These are phyloP conservation scores for Sesamia inferens DNA, from an alignment of 2,888 invertebrate species.

Conservation along the genomic window DNA sequence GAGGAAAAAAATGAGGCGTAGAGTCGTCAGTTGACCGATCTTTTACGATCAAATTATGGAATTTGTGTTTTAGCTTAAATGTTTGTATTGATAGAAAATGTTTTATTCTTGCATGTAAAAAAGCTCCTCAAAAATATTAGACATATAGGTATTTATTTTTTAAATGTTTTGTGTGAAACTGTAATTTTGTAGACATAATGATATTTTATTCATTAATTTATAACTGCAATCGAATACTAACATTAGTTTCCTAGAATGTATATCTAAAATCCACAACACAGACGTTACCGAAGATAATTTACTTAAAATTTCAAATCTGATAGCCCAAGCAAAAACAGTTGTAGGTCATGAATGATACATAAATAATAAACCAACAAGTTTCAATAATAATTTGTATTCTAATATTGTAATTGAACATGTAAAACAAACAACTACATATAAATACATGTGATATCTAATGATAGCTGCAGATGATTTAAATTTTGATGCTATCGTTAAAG, in stretches of 20 bases:
- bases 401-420: constrained; percentile 45
- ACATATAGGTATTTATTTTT: too few relatives aligned
- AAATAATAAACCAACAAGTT: constrained; percentile 23
- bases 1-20: constrained; percentile 4
- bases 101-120: not conserved
- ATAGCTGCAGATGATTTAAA: constrained; percentile 40
- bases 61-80: not conserved
- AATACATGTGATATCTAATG: constrained; percentile 11
- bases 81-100: not conserved
- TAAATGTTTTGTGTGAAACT: not conserved
- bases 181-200: not conserved
- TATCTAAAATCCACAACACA: not conserved
- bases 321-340: not conserved
- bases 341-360: constrained; percentile 32
- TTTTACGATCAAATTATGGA: not conserved
- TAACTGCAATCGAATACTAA: not conserved
- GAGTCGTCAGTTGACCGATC: not conserved
- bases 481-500: constrained; percentile 40
- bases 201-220: not conserved
- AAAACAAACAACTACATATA: constrained; percentile 35
- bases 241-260: not conserved
- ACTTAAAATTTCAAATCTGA: constrained; percentile 14
- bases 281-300: not conserved
- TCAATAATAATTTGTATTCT: constrained; percentile 50
- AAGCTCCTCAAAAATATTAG: not conserved